phyloP scores from a whole-genome alignment of 2,113 vertebrate genomes.

The Leucopsar rothschildi region DNA sequence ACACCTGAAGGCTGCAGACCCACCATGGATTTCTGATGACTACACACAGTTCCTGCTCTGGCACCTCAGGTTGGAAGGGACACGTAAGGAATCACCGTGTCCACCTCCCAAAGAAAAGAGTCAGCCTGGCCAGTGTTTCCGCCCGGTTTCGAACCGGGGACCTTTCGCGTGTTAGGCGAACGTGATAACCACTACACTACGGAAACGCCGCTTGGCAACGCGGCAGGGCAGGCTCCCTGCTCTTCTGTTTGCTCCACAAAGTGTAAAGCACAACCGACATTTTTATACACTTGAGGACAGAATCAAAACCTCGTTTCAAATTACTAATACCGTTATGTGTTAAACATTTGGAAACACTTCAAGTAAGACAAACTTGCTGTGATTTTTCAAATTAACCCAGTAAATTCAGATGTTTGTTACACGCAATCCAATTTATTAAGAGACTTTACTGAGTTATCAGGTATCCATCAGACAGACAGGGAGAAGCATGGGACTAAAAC shows the following conservation, averaged over 20 bases:
- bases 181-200: conserved; percentile 16
- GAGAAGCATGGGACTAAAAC: not conserved
- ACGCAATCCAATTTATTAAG: not conserved
- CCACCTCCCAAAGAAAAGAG: not conserved
- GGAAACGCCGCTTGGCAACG: rapidly evolving
- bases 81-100: rapidly evolving
- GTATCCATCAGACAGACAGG: not conserved
- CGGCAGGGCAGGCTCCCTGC: rapidly evolving
- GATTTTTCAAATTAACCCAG: not conserved
- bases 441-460: not conserved
- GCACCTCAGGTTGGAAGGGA: not conserved
- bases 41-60: not conserved
- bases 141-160: not conserved
- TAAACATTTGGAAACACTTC: not conserved
- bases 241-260: not conserved
- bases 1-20: not conserved
- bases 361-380: not conserved
- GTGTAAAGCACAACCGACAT: rapidly evolving
- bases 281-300: not conserved
- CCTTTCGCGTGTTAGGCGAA: not conserved
- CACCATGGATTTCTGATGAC: rapidly evolving
- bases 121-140: not conserved
- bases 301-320: not conserved
- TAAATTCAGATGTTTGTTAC: not conserved
- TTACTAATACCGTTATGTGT: not conserved